Conservation (phyloP, 1,140 invertebrate species). For the Calliopsis andreniformis region DNA sequence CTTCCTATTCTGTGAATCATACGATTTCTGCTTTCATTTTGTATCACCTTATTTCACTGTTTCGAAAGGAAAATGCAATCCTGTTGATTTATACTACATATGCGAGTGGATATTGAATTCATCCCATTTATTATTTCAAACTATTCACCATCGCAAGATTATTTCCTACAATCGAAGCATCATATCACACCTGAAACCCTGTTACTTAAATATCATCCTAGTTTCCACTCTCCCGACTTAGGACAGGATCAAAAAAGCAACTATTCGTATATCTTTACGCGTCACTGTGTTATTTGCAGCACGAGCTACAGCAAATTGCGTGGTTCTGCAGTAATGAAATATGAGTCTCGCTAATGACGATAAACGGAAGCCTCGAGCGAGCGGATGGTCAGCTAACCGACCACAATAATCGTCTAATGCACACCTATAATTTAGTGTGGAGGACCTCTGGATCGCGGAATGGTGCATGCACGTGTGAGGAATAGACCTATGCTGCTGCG, state of each 20-base stretch:
- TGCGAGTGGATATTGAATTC: no score
- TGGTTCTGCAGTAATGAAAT: slow-evolving; percentile 20
- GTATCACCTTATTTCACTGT: no score
- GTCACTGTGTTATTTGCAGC: neutral
- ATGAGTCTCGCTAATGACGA: slow-evolving; percentile 25
- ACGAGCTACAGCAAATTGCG: slow-evolving; percentile 23
- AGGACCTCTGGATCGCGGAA: neutral
- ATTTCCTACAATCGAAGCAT: no score
- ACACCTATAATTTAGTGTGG: slow-evolving; percentile 26
- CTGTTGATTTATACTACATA: no score
- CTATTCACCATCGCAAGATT: no score
- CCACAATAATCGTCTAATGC: slow-evolving; percentile 33
- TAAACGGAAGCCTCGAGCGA: slow-evolving; percentile 31
- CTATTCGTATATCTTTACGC: neutral
- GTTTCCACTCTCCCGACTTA: no score
- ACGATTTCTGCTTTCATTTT: no score
- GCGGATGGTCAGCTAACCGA: slow-evolving; percentile 23
- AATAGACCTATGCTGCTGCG: neutral
- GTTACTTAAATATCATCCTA: no score
- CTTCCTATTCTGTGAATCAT: no score
- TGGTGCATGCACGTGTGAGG: neutral
- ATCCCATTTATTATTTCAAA: no score
- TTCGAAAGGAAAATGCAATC: no score
- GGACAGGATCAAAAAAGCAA: neutral
- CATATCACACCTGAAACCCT: no score